Base-by-base conservation (phyloP, 2,888 invertebrate species). In the Agonopterix heracliana region DNA sequence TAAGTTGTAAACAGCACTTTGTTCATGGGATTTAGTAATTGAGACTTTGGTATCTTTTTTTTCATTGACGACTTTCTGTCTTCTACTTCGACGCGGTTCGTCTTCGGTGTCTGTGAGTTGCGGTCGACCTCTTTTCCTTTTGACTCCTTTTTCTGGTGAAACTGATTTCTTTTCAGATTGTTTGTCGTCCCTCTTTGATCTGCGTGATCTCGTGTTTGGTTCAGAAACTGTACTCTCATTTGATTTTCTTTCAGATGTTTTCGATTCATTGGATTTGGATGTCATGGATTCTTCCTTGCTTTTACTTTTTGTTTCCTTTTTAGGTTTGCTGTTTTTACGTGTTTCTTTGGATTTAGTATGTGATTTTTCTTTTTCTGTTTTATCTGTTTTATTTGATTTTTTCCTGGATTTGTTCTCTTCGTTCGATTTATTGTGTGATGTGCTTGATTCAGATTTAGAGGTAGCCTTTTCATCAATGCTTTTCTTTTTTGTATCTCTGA, bases 1-100 rank as follows among this genome's bases (percentile, higher is more conserved):
- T 9, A 71, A 34, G 54, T 70, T 74, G 47, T 82, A 83, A 0
- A 83, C 74, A 1, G 69, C 63, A 56, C 85, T 86, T 41, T 76
- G 66, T 45, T 84, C 80, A 12, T 64, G 51, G n/a, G 38, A 5
- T 38, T 38, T 38, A n/a, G 38, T 38, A 38, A n/a, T 26, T 26
- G 7, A 38, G 38, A 38, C n/a, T 38, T 38, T 38, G n/a, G 38
- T 38, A 4, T 38, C 9, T 62, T 42, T 57, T 61, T 52, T 63
- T 63, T 63, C 63, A 46, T 69, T 68, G 7, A 52, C 52, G 3
- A 57, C 61, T 49, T 53, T 73, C 14, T 78, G 75, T 34, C 83
- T 65, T 52, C 54, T 75, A 59, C 82, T 86, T 47, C 83, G 70
- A 41, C 82, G 64, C 8, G 78, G 49, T 54, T 71, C 70, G 12